Evolutionary conservation across 1,140 invertebrate species (phyloP).

Genomic region (Procambarus virginalis): DNA sequence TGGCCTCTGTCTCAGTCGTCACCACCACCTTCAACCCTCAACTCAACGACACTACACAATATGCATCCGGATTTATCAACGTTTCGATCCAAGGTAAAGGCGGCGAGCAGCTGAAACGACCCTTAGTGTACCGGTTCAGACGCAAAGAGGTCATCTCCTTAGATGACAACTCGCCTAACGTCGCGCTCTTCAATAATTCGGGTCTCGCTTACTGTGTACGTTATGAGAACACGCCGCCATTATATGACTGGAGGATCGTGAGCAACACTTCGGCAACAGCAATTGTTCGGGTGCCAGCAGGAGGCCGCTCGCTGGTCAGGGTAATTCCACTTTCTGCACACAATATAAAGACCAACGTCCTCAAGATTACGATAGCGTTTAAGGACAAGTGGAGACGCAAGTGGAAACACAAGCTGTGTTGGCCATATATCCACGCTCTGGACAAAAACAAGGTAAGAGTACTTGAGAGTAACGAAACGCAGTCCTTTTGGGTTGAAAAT

Average conservation of each 20-base stretch:
- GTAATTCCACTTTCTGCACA: neutral
- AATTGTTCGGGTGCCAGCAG: neutral
- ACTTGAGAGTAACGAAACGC: too few relatives aligned
- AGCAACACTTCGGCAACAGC: neutral
- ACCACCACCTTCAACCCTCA: slow-evolving; percentile 11
- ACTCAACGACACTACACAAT: neutral
- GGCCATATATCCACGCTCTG: neutral
- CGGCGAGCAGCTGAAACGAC: neutral
- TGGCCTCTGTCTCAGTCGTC: neutral
- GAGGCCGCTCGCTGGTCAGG: neutral
- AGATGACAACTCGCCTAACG: neutral
- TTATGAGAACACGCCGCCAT: neutral
- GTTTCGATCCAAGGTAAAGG: neutral
- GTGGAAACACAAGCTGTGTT: neutral
- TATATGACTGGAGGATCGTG: slow-evolving; percentile 17
- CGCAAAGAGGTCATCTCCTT: neutral
- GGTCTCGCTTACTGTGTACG: slow-evolving; percentile 22
- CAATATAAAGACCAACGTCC: neutral
- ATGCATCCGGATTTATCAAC: slow-evolving; percentile 7
- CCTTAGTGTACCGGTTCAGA: neutral
- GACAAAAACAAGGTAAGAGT: neutral
- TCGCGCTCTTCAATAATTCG: neutral
- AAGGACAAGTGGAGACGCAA: too few relatives aligned
- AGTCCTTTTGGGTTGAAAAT: slow-evolving; percentile 19
- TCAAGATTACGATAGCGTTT: neutral